Conservation (phyloP, 2,888 invertebrate species). For the Lasioglossum malachurum region DNA sequence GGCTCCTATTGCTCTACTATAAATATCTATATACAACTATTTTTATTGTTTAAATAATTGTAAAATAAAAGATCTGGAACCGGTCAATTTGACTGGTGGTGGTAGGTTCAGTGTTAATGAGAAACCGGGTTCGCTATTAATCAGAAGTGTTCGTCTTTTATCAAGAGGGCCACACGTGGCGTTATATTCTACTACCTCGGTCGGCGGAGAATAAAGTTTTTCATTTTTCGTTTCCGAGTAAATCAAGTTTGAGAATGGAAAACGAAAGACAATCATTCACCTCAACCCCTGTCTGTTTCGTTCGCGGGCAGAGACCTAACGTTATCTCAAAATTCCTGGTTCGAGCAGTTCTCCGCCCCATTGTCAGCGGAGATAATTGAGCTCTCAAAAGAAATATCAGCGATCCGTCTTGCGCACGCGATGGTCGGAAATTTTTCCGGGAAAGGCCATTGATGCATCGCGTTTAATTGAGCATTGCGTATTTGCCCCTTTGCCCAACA, state of each 20-base stretch:
- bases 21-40: too few relatives aligned
- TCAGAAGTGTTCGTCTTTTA: too few relatives aligned
- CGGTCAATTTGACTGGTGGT: too few relatives aligned
- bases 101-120: background rate
- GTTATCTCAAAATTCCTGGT: background rate
- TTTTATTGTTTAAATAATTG: too few relatives aligned
- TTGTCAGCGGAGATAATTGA: background rate
- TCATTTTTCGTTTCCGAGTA: too few relatives aligned
- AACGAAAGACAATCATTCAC: background rate
- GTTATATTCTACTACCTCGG: too few relatives aligned
- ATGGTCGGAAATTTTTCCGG: background rate
- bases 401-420: slow-evolving; percentile 6
- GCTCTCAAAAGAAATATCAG: background rate
- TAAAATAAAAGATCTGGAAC: too few relatives aligned
- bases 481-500: background rate
- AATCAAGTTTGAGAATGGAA: background rate
- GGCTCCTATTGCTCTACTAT: too few relatives aligned
- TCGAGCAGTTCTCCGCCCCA: background rate
- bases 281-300: background rate
- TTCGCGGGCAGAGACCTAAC: background rate
- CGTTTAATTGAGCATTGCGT: slow-evolving; percentile 14
- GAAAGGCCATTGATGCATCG: background rate
- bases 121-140: background rate
- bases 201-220: too few relatives aligned
- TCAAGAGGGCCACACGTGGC: too few relatives aligned